Evolutionary conservation across 2,797 vertebrate genomes (phyloP).

Genomic region (Bovichtus diacanthus): DNA sequence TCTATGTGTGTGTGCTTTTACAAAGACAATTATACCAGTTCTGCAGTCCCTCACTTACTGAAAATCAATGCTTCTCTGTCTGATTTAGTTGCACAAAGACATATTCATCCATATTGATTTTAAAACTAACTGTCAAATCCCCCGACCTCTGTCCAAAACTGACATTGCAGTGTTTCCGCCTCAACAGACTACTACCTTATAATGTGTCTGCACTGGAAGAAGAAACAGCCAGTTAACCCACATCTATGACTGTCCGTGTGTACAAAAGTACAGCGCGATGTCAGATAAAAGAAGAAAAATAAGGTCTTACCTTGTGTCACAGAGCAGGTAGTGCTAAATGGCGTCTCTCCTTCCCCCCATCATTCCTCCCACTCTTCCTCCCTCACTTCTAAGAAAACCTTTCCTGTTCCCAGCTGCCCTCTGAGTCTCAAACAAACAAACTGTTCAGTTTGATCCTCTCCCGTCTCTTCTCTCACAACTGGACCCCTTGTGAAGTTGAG

Average conservation of each 20-base stretch:
- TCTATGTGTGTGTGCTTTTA: conserved; percentile 2
- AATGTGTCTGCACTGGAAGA: not conserved
- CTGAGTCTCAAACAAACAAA: conserved; percentile 44
- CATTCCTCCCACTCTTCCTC: conserved; percentile 34
- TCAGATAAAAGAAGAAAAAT: not conserved
- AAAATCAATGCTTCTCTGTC: not conserved
- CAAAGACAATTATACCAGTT: not conserved
- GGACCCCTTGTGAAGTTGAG: conserved; percentile 15
- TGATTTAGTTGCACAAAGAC: not conserved
- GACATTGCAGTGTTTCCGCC: not conserved
- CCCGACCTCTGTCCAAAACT: conserved; percentile 22
- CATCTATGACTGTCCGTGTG: not conserved
- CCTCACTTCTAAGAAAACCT: conserved; percentile 36
- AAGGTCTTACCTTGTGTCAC: conserved; percentile 47
- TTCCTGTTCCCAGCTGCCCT: conserved; percentile 17
- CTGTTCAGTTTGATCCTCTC: not conserved
- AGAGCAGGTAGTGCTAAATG: conserved; percentile 28
- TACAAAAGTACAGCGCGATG: not conserved
- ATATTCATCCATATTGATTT: not conserved
- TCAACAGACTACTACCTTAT: not conserved
- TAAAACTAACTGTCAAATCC: not conserved
- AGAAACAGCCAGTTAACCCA: not conserved
- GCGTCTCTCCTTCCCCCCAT: conserved; percentile 26
- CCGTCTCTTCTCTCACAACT: not conserved
- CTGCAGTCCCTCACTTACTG: rapidly evolving